These are phyloP conservation scores for Podargus strigoides DNA, from an alignment of 2,797 vertebrate genomes.

Conservation along the genomic window DNA sequence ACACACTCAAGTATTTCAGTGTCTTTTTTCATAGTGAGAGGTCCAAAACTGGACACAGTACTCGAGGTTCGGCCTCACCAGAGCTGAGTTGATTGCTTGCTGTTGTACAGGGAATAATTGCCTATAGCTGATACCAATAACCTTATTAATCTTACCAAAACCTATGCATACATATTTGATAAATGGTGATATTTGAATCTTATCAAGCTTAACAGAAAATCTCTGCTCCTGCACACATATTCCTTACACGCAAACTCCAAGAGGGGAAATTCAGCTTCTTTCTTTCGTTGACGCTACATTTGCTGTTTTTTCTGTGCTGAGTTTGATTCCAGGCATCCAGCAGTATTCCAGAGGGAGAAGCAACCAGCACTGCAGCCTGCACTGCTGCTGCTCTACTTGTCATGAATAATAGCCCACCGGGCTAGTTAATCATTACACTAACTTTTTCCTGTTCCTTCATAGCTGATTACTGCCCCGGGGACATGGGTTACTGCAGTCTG, in stretches of 20 bases:
- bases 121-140: slow-evolving; percentile 15
- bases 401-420: slow-evolving; percentile 44
- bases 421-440: slow-evolving; percentile 63
- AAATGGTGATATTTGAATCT: slow-evolving; percentile 14
- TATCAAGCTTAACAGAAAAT: not conserved
- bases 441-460: slow-evolving; percentile 36
- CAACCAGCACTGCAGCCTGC: not conserved
- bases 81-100: not conserved
- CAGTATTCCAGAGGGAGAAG: slow-evolving; percentile 32
- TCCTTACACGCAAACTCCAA: not conserved
- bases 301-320: not conserved
- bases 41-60: no score
- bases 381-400: slow-evolving; percentile 53
- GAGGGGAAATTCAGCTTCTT: not conserved
- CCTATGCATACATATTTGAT: slow-evolving; percentile 1
- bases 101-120: slow-evolving; percentile 4
- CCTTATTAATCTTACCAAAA: not conserved
- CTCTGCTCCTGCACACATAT: not conserved
- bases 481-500: not conserved
- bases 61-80: no score
- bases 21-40: no score
- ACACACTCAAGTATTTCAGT: no score
- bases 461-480: slow-evolving; percentile 45
- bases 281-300: not conserved
- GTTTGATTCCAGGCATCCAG: slow-evolving; percentile 19